These are phyloP conservation scores for Drosophila robusta DNA, from an alignment of 2,888 invertebrate species.

Conservation along the genomic window DNA sequence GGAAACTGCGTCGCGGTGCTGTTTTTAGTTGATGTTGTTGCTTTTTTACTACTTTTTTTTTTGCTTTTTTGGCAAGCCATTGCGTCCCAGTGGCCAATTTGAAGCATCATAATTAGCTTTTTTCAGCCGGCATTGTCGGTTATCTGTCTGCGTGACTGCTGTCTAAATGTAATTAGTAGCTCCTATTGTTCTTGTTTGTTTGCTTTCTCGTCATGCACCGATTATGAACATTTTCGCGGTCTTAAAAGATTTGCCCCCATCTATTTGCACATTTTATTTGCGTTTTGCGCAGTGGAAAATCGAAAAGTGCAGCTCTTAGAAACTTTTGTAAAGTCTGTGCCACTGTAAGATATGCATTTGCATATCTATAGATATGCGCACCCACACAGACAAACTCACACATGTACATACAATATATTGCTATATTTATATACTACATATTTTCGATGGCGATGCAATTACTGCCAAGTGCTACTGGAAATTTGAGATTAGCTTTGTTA, in stretches of 20 bases:
- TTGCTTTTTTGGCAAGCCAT: slow-evolving; percentile 24
- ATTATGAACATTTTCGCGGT: slow-evolving; percentile 26
- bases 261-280: slow-evolving; percentile 1
- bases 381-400: not conserved
- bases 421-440: not conserved
- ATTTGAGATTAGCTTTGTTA: slow-evolving; percentile 52
- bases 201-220: slow-evolving; percentile 44
- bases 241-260: slow-evolving; percentile 7
- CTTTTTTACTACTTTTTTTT: not conserved
- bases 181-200: slow-evolving; percentile 4
- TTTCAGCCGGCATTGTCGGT: not conserved
- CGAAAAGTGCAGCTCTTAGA: not conserved
- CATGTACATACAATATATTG: not conserved
- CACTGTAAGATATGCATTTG: not conserved
- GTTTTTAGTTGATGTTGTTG: slow-evolving; percentile 14
- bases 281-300: slow-evolving; percentile 12
- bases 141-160: slow-evolving; percentile 12
- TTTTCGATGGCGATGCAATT: not conserved
- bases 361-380: not conserved
- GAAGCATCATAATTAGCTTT: slow-evolving; percentile 31
- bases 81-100: slow-evolving; percentile 46
- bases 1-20: slow-evolving; percentile 39
- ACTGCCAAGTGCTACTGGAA: slow-evolving; percentile 31
- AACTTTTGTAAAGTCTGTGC: slow-evolving; percentile 1
- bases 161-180: slow-evolving; percentile 17